phyloP scores from a whole-genome alignment of 2,888 invertebrate genomes.

The Conchocele bisecta region DNA sequence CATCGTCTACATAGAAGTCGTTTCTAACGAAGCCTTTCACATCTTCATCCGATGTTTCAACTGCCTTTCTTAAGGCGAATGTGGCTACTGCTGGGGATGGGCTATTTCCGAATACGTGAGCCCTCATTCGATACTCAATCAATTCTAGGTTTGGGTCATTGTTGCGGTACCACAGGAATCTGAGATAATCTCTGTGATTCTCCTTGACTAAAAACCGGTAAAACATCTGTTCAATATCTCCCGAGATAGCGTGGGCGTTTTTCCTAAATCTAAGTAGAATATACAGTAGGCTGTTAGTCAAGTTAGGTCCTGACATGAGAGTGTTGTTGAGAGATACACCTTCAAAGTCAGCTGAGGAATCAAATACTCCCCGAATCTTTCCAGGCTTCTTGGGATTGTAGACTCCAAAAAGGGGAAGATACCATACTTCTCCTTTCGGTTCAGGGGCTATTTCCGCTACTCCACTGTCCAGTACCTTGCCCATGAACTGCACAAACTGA shows the following conservation, averaged over 20 bases:
- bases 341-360: conserved; percentile 46
- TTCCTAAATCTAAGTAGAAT: conserved; percentile 42
- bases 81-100: no score
- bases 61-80: conserved; percentile 45
- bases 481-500: conserved; percentile 54
- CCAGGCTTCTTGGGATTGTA: conserved; percentile 50
- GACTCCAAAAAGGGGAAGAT: conserved; percentile 51
- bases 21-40: conserved; percentile 32
- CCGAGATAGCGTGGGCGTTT: conserved; percentile 37
- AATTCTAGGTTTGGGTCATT: conserved; percentile 32
- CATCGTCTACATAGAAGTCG: conserved; percentile 65
- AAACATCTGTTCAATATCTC: conserved; percentile 59
- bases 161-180: conserved; percentile 57
- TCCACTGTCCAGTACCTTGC: conserved; percentile 31
- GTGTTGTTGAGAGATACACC: conserved; percentile 49
- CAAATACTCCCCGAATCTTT: conserved; percentile 54
- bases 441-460: conserved; percentile 52
- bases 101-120: no score
- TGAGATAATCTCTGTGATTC: conserved; percentile 43
- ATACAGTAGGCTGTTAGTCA: conserved; percentile 44
- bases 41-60: conserved; percentile 20
- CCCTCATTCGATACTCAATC: conserved; percentile 49
- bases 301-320: conserved; percentile 49
- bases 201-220: conserved; percentile 41
- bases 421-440: conserved; percentile 44